phyloP scores from a whole-genome alignment of 2,113 vertebrate genomes.

The Sorex araneus region DNA sequence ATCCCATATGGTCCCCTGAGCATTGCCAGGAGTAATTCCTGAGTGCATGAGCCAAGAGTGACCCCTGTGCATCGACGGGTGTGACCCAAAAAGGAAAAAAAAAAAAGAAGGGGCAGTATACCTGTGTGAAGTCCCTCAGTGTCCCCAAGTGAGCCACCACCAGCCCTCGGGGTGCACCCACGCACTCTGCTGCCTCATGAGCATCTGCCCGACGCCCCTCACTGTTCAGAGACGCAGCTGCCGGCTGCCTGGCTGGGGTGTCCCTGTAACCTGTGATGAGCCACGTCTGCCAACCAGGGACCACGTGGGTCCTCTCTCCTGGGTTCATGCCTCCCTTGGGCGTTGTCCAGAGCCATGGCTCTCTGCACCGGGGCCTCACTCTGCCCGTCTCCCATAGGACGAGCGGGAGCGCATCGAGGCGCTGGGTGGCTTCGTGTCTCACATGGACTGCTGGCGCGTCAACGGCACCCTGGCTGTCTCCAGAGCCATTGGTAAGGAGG shows the following conservation, averaged over 20 bases:
- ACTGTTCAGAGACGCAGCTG: rapidly evolving
- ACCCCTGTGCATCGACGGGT: no score
- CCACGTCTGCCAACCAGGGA: not conserved
- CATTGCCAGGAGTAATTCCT: no score
- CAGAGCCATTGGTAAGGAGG: conserved; percentile 95
- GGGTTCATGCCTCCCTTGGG: no score
- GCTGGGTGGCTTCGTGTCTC: conserved; percentile 95
- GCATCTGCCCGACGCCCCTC: not conserved
- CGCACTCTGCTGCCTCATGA: not conserved
- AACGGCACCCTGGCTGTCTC: conserved; percentile 99
- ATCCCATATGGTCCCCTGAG: no score
- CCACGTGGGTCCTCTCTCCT: rapidly evolving
- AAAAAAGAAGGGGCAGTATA: not conserved
- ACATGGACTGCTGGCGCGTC: conserved; percentile 98
- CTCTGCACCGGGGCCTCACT: not conserved
- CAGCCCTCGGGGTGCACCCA: rapidly evolving
- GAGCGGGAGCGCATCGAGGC: conserved; percentile 95
- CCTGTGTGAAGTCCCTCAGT: no score
- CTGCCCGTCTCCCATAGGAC: conserved; percentile 89
- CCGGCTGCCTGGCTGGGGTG: rapidly evolving
- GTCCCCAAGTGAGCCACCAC: rapidly evolving
- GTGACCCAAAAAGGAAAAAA: no score
- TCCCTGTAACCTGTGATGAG: not conserved
- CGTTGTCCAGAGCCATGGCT: not conserved
- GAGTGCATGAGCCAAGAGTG: no score